Evolutionary conservation across 2,113 vertebrate species (phyloP).

Genomic region (Semnopithecus entellus): DNA sequence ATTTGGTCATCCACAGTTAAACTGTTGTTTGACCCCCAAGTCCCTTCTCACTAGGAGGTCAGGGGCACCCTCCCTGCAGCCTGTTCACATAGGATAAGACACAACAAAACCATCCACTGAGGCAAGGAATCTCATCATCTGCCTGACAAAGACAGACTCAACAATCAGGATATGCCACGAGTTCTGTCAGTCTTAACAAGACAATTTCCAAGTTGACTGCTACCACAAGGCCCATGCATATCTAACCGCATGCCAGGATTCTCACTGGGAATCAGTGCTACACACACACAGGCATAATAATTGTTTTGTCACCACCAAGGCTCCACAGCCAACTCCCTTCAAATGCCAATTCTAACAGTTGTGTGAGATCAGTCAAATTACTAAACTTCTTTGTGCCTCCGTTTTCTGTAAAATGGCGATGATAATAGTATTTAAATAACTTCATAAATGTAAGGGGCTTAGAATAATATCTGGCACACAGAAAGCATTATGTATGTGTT

Average conservation of each 20-base stretch:
- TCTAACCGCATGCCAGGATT: background rate
- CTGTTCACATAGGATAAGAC: background rate
- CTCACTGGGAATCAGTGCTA: background rate
- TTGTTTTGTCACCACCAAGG: background rate
- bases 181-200: background rate
- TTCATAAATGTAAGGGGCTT: conserved; percentile 25
- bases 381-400: background rate
- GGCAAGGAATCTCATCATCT: background rate
- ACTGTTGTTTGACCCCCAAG: background rate
- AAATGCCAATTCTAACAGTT: background rate
- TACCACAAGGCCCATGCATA: background rate
- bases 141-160: background rate
- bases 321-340: background rate
- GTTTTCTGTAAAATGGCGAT: background rate
- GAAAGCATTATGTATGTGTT: background rate
- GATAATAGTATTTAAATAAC: background rate
- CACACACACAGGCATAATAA: background rate
- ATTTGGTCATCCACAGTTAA: background rate
- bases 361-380: background rate
- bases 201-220: background rate
- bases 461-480: background rate
- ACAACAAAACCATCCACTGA: conserved; percentile 3
- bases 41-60: background rate
- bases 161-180: background rate
- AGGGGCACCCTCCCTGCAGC: background rate